These are phyloP conservation scores for Ypsolopha sequella DNA, from an alignment of 2,888 invertebrate genomes.

Conservation along the genomic window DNA sequence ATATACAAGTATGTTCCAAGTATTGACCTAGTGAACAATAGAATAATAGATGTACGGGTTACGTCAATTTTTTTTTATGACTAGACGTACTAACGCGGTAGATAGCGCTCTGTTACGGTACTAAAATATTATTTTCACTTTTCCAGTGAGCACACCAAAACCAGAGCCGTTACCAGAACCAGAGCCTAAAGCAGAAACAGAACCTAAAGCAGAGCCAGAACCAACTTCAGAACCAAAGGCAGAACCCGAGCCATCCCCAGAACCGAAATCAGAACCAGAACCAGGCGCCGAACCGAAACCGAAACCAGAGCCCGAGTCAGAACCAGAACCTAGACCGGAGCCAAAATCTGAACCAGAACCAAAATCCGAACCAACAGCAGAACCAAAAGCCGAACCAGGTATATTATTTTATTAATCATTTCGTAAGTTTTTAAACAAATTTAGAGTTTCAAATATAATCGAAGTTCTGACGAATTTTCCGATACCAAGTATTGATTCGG, in stretches of 20 bases:
- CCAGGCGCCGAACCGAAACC: slow-evolving; percentile 35
- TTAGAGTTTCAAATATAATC: too few relatives aligned
- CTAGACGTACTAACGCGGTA: neutral
- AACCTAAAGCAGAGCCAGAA: slow-evolving; percentile 37
- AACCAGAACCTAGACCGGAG: slow-evolving; percentile 27
- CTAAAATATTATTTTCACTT: neutral
- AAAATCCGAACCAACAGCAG: slow-evolving; percentile 36
- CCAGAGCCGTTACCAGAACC: slow-evolving; percentile 19
- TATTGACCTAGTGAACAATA: neutral
- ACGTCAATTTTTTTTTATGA: neutral
- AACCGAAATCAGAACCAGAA: slow-evolving; percentile 43
- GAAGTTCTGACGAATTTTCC: too few relatives aligned
- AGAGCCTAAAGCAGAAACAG: slow-evolving; percentile 6
- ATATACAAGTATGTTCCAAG: neutral
- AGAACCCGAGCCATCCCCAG: slow-evolving; percentile 45
- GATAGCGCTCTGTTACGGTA: neutral
- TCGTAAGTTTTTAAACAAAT: slow-evolving; percentile 12
- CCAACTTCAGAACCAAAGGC: slow-evolving; percentile 42
- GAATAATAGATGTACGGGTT: neutral
- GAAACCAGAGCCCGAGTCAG: slow-evolving; percentile 25
- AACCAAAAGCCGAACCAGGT: slow-evolving; percentile 49
- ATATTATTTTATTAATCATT: slow-evolving; percentile 38
- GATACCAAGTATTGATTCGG: too few relatives aligned
- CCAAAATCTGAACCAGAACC: slow-evolving; percentile 38
- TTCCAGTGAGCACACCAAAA: slow-evolving; percentile 32